phyloP scores from a whole-genome alignment of 1,140 invertebrate species.

The Vanessa tameamea region DNA sequence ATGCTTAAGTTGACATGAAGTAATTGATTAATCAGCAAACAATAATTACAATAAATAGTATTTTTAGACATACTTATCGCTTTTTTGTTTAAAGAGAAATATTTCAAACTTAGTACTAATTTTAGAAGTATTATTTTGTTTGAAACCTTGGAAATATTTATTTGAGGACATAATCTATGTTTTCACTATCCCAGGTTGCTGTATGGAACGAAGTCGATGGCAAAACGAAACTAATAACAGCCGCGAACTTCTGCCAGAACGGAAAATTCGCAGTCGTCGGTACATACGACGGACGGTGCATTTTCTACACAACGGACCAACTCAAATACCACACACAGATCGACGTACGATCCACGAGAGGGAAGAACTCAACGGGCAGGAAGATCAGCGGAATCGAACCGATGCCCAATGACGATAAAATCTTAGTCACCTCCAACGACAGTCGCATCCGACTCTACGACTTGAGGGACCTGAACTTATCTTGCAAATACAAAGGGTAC shows the following conservation, averaged over 20 bases:
- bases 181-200: slow-evolving; percentile 83
- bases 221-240: slow-evolving; percentile 96
- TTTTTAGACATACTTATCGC: too few relatives aligned
- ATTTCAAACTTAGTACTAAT: too few relatives aligned
- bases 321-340: slow-evolving; percentile 99
- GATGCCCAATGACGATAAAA: slow-evolving; percentile 97
- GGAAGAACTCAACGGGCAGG: slow-evolving; percentile 95
- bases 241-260: slow-evolving; percentile 98
- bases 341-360: slow-evolving; percentile 95
- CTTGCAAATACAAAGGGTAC: slow-evolving; percentile 98
- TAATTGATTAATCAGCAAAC: too few relatives aligned
- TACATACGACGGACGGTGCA: slow-evolving; percentile 98
- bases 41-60: too few relatives aligned
- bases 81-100: too few relatives aligned
- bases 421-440: slow-evolving; percentile 98
- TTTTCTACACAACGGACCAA: slow-evolving; percentile 99
- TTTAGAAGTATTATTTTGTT: too few relatives aligned
- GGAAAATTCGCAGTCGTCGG: slow-evolving; percentile 99
- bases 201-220: slow-evolving; percentile 98
- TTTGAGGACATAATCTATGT: background rate
- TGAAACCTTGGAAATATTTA: too few relatives aligned
- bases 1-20: too few relatives aligned
- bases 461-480: slow-evolving; percentile 95
- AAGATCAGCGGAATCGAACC: slow-evolving; percentile 99
- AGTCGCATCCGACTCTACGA: slow-evolving; percentile 98